Base-by-base conservation (phyloP, 2,113 vertebrate genomes). In the Carassius gibelio region DNA sequence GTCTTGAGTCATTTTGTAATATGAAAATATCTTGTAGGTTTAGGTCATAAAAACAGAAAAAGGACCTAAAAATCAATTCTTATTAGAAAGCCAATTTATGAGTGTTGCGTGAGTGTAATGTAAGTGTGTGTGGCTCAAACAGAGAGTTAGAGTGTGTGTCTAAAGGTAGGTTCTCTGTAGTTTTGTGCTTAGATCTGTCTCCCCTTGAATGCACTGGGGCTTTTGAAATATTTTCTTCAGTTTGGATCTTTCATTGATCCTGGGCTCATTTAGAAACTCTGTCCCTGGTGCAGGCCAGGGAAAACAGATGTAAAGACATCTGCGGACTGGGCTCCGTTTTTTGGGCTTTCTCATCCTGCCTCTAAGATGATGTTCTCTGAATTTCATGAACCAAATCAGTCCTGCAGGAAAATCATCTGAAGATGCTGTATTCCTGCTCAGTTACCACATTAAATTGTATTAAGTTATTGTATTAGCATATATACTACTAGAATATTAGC, bases 331-430 rank as follows among this genome's bases (percentile, higher is more conserved):
- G 84, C 81, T 85, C 76, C 83, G 81, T 14, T 83, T 78, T 76
- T 17, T 9, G 62, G 81, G 86, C 86, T 86, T 92, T 90, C 90
- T 90, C 91, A 92, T 93, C 89, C 90, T 90, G 91, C 48, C 36
- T 8, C 4, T 64, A 8, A 48, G n/a, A 26, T 75, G 13, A 23
- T 52, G 45, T 45, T 72, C 10, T 72, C 69, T 45, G 38, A 74
- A 7, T 34, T 21, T 74, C 30, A 36, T 68, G 8, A 42, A 42
- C 38, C 7, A 5, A 42, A 42, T 42, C 7, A 42, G 38, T 42
- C 7, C 38, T 42, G 38, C 38, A 42, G 38, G 7, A 68, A 14
- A 68, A 66, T 30, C 26, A 66, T 66, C 61, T 62, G 61, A 62
- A 62, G n/a, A 26, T n/a, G 13, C 50, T 52, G 50, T 52, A 4